phyloP scores from a whole-genome alignment of 2,797 vertebrate genomes.

The Spatula versicolor region DNA sequence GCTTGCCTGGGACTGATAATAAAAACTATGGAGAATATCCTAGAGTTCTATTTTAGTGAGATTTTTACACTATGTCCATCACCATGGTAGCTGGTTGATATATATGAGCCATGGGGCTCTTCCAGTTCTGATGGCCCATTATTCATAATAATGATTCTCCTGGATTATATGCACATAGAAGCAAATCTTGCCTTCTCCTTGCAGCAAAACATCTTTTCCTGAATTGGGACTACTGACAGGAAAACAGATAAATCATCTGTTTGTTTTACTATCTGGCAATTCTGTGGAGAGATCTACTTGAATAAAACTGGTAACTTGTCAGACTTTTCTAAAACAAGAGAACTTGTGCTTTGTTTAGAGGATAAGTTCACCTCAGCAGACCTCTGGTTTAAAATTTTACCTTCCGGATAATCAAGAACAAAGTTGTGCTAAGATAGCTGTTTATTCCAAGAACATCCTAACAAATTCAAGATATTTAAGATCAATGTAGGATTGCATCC shows the following conservation, averaged over 20 bases:
- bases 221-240: background rate
- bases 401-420: background rate
- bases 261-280: background rate
- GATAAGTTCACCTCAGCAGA: background rate
- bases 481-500: accelerated
- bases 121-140: background rate
- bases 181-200: background rate
- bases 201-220: background rate
- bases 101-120: background rate
- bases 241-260: background rate
- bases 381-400: background rate
- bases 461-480: background rate
- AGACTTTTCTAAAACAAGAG: background rate
- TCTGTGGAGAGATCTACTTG: background rate
- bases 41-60: background rate
- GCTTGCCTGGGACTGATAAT: background rate
- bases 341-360: background rate
- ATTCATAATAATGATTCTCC: background rate
- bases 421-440: background rate
- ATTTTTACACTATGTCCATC: conserved; percentile 9
- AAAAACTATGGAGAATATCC: background rate
- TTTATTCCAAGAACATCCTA: background rate
- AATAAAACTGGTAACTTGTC: background rate
- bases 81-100: background rate
- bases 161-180: background rate